These are phyloP conservation scores for Aegithalos caudatus DNA, from an alignment of 2,113 vertebrate genomes.

Conservation along the genomic window DNA sequence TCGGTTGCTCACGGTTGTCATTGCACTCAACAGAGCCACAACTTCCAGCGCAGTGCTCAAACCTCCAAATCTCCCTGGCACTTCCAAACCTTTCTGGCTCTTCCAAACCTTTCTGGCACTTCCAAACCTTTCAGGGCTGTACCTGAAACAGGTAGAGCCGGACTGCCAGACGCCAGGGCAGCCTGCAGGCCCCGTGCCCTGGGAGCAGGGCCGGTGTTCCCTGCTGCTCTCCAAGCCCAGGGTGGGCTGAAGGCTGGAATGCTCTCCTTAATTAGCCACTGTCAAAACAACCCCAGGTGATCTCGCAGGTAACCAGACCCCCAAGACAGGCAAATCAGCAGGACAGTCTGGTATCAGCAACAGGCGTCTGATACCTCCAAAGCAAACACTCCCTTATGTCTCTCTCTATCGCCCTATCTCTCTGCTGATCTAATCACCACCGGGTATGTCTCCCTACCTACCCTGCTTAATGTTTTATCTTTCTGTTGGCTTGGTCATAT, in stretches of 20 bases:
- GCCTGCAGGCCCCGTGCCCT: accelerated
- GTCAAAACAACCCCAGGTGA: conserved; percentile 57
- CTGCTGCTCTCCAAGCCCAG: neutral
- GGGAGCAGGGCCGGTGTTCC: neutral
- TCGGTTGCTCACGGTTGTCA: accelerated
- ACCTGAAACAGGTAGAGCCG: neutral
- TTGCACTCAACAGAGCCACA: neutral
- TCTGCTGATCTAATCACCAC: conserved; percentile 7
- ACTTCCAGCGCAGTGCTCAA: accelerated
- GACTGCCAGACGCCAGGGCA: neutral
- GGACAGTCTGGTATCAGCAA: neutral
- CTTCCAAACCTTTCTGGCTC: neutral
- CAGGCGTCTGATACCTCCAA: neutral
- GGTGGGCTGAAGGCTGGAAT: neutral
- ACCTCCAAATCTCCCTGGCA: neutral
- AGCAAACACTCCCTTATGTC: conserved; percentile 18
- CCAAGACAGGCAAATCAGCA: conserved; percentile 14
- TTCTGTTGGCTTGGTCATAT: conserved; percentile 19
- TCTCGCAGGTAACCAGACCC: conserved; percentile 17
- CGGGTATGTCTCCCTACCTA: neutral
- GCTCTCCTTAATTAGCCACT: conserved; percentile 12
- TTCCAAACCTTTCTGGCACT: neutral
- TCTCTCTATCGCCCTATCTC: neutral
- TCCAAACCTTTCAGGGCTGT: neutral
- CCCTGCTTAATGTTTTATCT: neutral